Base-by-base conservation (phyloP, 2,797 vertebrate species). In the Xiphophorus birchmanni region DNA sequence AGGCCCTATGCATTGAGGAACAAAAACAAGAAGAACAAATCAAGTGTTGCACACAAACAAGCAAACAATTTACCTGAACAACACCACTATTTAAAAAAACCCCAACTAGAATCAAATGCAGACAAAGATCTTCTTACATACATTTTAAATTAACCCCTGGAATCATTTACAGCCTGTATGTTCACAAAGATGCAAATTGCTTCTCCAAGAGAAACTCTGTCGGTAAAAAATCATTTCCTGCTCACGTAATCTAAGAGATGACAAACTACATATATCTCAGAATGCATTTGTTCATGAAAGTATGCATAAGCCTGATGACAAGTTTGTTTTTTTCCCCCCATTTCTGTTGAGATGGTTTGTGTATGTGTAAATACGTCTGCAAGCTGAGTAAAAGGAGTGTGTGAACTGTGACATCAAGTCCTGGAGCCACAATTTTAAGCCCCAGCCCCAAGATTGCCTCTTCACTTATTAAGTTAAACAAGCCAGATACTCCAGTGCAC, bases 391-490 rank as follows among this genome's bases (percentile, higher is more conserved):
- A 81, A 75, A 40, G 69, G 79, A 83, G 79, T 86, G 82, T 88
- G 82, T 79, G 78, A 83, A 80, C 44, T 52, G 69, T 73, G 80
- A 82, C 77, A 78, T 60, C 60, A 77, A 82, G 86, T 88, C 93
- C 82, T 44, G 60, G 75, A 88, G 81, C 29, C 73, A 88, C 81
- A 88, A 88, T 87, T 90, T 90, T 23, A 86, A 86, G 84, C 77
- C 5, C 8, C 54, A 87, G 86, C 91, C 91, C 82, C 52, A 80
- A 84, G 87, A 81, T 80, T 81, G 86, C 80, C 83, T 89, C 69
- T 56, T 78, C 80, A 74, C 90, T 91, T 87, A 93, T 93, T 85
- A 80, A 78, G 86, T 93, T 92, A 92, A 84, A 82, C 60, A 79
- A 78, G 82, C 75, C 82, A 11, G 80, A 80, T 83, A 77, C 63